Evolutionary conservation across 2,113 vertebrate genomes (phyloP).

Genomic region (Pelecanoides urinatrix): DNA sequence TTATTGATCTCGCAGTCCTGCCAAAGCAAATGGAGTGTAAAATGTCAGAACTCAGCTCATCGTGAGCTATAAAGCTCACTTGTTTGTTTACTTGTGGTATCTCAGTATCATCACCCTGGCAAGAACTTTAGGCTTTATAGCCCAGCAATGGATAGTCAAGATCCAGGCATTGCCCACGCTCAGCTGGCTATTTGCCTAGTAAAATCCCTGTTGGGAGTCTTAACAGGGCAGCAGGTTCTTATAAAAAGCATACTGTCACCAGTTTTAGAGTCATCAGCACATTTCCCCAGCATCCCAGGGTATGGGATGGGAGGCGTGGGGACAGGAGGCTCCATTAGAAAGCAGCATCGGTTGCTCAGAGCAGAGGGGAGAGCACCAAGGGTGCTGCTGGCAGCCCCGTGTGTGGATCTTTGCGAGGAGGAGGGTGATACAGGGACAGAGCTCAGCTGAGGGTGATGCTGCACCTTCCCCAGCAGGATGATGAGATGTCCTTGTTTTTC

Average conservation of each 20-base stretch:
- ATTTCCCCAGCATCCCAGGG: no score
- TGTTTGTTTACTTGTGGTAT: neutral
- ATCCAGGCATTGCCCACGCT: neutral
- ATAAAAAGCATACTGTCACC: no score
- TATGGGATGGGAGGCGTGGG: neutral
- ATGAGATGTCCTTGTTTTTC: neutral
- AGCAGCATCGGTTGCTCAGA: neutral
- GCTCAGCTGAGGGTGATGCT: neutral
- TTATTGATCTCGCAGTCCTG: neutral
- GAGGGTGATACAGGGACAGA: neutral
- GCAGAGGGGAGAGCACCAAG: neutral
- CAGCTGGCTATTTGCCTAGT: neutral
- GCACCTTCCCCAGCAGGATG: neutral
- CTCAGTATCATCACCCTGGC: neutral
- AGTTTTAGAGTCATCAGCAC: no score
- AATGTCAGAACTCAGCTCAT: neutral
- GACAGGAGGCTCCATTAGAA: neutral
- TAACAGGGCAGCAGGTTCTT: neutral
- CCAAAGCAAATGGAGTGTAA: neutral
- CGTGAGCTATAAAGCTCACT: neutral
- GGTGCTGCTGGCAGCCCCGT: neutral
- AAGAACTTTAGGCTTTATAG: neutral
- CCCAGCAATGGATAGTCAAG: no score
- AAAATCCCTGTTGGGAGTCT: neutral
- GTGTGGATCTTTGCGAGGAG: neutral